phyloP scores from a whole-genome alignment of 53 echinoderm and acorn worm species.

The Patiria pectinifera region DNA sequence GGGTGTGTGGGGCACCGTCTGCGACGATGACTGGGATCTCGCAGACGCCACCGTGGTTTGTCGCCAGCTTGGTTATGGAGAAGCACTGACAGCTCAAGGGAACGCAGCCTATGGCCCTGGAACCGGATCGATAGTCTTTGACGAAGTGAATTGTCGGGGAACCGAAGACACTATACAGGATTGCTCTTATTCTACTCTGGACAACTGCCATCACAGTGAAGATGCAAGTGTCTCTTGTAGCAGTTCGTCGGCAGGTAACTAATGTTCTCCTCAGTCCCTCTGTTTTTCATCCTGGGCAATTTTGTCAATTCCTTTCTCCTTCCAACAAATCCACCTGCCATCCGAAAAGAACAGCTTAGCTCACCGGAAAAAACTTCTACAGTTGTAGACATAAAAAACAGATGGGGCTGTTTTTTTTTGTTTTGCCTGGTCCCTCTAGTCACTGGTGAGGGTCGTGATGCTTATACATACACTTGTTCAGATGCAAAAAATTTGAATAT shows the following conservation, averaged over 20 bases:
- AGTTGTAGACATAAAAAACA: neutral
- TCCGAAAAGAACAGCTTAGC: neutral
- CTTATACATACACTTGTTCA: too few species aligned
- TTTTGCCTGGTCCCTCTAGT: too few species aligned
- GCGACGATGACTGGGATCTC: slow-evolving; percentile 71
- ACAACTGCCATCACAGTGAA: neutral
- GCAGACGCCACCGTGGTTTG: slow-evolving; percentile 72
- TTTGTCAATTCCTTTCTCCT: neutral
- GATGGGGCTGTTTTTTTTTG: too few species aligned
- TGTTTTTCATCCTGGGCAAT: neutral
- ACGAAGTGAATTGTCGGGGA: slow-evolving; percentile 60
- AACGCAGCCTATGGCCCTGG: slow-evolving; percentile 67
- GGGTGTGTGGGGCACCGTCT: slow-evolving; percentile 77
- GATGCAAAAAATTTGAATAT: too few species aligned
- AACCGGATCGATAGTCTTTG: slow-evolving; percentile 51
- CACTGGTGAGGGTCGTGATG: too few species aligned
- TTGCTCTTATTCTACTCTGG: neutral
- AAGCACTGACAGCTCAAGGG: slow-evolving; percentile 23
- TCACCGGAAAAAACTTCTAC: neutral
- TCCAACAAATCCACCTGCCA: too few species aligned
- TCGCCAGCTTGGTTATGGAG: slow-evolving; percentile 60
- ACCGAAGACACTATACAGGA: slow-evolving; percentile 1
- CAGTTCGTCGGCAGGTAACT: neutral
- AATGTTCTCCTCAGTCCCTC: neutral
- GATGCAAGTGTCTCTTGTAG: slow-evolving; percentile 5